Evolutionary conservation across 2,888 invertebrate species (phyloP), one percentile per base, ranked within the genome.

Genomic region (Harpalus rufipes): DNA sequence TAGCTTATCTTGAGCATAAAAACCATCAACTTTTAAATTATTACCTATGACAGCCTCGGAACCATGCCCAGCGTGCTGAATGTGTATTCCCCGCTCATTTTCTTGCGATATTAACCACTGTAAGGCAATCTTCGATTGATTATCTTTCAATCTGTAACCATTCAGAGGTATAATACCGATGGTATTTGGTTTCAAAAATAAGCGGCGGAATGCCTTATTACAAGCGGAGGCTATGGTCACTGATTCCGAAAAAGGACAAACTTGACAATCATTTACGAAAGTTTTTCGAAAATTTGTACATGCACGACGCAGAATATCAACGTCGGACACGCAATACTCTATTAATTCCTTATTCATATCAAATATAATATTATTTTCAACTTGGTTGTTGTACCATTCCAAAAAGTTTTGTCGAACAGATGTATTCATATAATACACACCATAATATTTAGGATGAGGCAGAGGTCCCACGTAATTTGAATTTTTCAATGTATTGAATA

Each of bases 81-180:
- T 86, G 39, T 12, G 63, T 14, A 78, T 86, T 14, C 39, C 59
- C 58, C 85, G 65, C 51, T 84, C 32, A 0, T 81, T 7, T 81
- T 86, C 86, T n/a, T 86, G 80, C 58, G 74, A 86, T 7, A 87
- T 18, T n/a, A 87, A 41, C 87, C 86, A 87, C 76, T 85, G 56
- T 14, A 86, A 32, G 1, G 32, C 32, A 32, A 32, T 32, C 32
- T 32, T 32, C 32, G 32, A 25, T 63, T 89, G 88, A 0, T 87
- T 88, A 68, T 89, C 87, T 8, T 14, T 65, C 8, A 63, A 63
- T n/a, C 89, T 76, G 78, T 89, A 89, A 6, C 89, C 89, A 3
- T 76, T 74, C 6, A 74, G 72, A 51, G 89, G 89, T 14, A 89
- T 86, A 2, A 89, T 85, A 5, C 87, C 89, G n/a, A 89, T 88